Base-by-base conservation (phyloP, 2,888 invertebrate species). In the Nomada fabriciana region DNA sequence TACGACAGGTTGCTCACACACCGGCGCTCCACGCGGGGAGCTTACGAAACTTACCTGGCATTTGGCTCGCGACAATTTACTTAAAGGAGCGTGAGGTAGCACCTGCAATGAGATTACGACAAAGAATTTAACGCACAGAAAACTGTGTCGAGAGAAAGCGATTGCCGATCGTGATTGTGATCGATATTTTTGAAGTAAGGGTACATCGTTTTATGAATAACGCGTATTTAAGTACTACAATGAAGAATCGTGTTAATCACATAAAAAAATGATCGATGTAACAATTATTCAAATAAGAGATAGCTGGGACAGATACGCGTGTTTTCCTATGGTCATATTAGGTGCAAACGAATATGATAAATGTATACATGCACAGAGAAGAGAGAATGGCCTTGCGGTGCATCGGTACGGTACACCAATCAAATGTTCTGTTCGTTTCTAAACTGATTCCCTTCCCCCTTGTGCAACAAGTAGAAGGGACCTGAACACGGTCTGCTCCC, bases 61-160 rank as follows among this genome's bases (percentile, higher is more conserved):
- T 89, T 85, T 88, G 84, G 88, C 73, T 88, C 84, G 82, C 88
- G 86, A 89, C 88, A 87, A 87, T 87, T 87, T 87, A 82, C 76
- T 87, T 80, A 86, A 85, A 87, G 71, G 84, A 80, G 82, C 77
- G 76, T 80, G 73, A 78, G 84, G 64, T 78, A 79, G 78, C 85
- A 85, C 80, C 78, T 80, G 85, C 75, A 83, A 74, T 70, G 67
- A 71, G 78, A 83, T 83, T 83, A 82, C 73, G 55, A 70, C 75
- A 60, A 82, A 68, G 67, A 82, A 77, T 47, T 47, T 71, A 72
- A 76, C 60, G 59, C 69, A 69, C 86, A 52, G 83, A 71, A 83
- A 76, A 73, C 68, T 76, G 57, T 76, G 81, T 69, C 68, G 76
- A 71, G 80, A 68, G 80, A 79, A 84, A 85, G 85, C 72, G 85